Base-by-base conservation (phyloP, 2,888 invertebrate species). In the Sycophila texana region DNA sequence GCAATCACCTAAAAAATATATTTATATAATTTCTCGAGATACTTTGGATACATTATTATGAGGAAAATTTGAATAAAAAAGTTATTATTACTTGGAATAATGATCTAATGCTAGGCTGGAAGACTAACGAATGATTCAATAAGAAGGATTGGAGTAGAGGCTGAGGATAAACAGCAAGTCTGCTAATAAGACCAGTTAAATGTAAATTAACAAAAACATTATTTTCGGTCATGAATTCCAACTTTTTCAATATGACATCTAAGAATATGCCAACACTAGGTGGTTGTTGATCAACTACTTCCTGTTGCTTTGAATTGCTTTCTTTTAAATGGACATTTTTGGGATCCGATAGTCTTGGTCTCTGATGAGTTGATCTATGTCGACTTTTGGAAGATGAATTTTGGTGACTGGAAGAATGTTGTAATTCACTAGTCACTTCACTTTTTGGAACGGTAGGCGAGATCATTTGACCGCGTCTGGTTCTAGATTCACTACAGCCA, bases 51-150 rank as follows among this genome's bases (percentile, higher is more conserved):
- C 68, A 30, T n/a, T n/a, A n/a, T 47, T 79, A 68, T 53, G 22
- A 80, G 20, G 61, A 58, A 49, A 73, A 57, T 76, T 1, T 70
- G 18, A 79, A 47, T 63, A 81, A 57, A 74, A 70, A 18, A 53
- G 61, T 63, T 65, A 39, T 70, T 85, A 89, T 89, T 88, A 97
- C 98, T 94, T 98, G 98, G 90, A 96, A 95, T 82, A 98, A 92
- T 4, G 97, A 97, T 88, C 96, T 96, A 88, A 98, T 96, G 87
- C 96, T 96, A 1, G 98, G 97, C 89, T 97, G 97, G 87, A 97
- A 94, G 84, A 96, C 95, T 85, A 95, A 93, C 89, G 94, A 95
- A 81, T 96, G 95, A 86, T 97, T 96, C 82, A 99, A 92, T 65
- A 99, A 92, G 88, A 98, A 94, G 3, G 98, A 96, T 83, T 96